These are phyloP conservation scores for Otolemur garnettii DNA, from an alignment of 2,113 vertebrate genomes.

Conservation along the genomic window DNA sequence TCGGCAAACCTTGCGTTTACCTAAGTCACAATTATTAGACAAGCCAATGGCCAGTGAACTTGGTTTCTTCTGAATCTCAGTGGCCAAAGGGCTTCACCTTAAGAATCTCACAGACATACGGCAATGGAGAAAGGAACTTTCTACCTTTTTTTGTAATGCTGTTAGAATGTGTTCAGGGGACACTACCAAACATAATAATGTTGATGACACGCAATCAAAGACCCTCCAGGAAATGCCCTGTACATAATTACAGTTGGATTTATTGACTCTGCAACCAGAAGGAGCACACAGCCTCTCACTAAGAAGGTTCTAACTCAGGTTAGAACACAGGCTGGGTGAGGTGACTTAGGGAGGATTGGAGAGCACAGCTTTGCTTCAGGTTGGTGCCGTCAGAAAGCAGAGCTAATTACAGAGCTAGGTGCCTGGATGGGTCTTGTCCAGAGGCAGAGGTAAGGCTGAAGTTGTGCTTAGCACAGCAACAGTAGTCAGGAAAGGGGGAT, in stretches of 20 bases:
- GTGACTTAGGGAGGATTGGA: background rate
- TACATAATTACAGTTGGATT: background rate
- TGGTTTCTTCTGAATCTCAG: background rate
- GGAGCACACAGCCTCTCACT: background rate
- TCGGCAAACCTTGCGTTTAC: background rate
- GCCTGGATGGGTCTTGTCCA: background rate
- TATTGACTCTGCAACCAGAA: background rate
- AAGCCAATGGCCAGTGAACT: background rate
- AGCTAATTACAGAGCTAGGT: background rate
- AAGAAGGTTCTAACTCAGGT: background rate
- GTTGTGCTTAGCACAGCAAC: background rate
- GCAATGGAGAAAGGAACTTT: background rate
- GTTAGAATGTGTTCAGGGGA: background rate
- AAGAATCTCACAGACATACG: background rate
- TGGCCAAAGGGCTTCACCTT: background rate
- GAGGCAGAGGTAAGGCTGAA: background rate
- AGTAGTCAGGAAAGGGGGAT: background rate
- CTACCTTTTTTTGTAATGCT: background rate
- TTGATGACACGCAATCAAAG: background rate
- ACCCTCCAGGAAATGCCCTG: background rate
- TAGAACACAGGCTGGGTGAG: background rate
- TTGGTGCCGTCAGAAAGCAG: background rate
- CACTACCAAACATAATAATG: background rate
- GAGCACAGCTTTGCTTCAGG: background rate
- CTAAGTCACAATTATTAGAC: background rate